phyloP scores from a whole-genome alignment of 2,113 vertebrate genomes.

The Ammospiza nelsoni region DNA sequence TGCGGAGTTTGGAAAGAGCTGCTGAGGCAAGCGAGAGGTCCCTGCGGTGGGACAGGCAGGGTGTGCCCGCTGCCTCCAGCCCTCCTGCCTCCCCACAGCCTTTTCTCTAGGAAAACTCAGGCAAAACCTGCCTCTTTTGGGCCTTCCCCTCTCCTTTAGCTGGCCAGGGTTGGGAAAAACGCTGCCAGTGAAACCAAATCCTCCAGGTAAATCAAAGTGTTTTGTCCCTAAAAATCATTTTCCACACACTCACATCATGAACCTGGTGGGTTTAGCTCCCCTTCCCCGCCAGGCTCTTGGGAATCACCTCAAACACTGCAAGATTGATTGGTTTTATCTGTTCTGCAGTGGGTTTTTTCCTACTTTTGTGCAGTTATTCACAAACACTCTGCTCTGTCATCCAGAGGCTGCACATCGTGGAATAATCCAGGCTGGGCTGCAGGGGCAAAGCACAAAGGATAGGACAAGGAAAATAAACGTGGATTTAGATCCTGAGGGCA shows the following conservation, averaged over 20 bases:
- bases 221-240: too few relatives aligned
- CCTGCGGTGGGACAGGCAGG: background rate
- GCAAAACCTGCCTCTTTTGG: background rate
- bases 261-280: too few relatives aligned
- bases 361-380: background rate
- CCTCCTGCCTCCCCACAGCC: background rate
- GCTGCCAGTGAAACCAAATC: background rate
- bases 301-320: too few relatives aligned
- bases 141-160: background rate
- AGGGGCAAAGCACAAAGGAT: background rate
- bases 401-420: accelerated
- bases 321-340: too few relatives aligned
- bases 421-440: background rate
- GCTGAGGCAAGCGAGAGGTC: background rate
- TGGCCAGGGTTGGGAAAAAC: background rate
- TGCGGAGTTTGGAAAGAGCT: background rate
- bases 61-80: background rate
- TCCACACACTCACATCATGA: too few relatives aligned
- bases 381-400: background rate
- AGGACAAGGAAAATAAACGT: accelerated
- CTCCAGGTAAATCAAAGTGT: background rate
- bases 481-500: background rate
- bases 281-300: too few relatives aligned
- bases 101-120: background rate
- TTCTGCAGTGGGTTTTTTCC: too few relatives aligned